Conservation (phyloP, 2,797 vertebrate genomes). For the Acanthurus lineatus region DNA sequence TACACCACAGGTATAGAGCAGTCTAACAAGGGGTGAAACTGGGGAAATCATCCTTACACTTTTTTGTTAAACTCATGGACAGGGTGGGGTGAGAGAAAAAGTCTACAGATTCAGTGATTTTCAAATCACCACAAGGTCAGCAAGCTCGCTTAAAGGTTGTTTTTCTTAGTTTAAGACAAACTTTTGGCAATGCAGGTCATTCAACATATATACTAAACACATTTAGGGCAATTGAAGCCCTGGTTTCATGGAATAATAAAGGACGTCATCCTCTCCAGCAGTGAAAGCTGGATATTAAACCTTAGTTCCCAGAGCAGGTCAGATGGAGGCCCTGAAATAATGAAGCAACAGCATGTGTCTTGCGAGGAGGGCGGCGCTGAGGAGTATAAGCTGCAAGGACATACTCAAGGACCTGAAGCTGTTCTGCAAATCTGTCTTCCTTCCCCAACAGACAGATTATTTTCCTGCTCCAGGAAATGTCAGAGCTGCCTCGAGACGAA, state of each 20-base stretch:
- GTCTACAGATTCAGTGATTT: too few relatives aligned
- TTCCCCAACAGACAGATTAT: constrained; percentile 66
- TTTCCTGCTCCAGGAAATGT: constrained; percentile 71
- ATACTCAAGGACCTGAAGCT: constrained; percentile 49
- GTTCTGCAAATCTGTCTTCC: constrained; percentile 61
- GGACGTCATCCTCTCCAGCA: background rate
- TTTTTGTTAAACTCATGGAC: background rate
- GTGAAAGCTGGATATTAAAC: constrained; percentile 39
- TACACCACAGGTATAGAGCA: background rate
- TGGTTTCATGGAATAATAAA: too few relatives aligned
- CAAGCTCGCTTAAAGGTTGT: background rate
- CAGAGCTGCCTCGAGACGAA: constrained; percentile 56
- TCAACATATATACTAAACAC: too few relatives aligned
- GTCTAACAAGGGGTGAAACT: background rate
- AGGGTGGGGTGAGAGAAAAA: background rate
- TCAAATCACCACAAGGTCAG: background rate
- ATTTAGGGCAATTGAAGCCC: too few relatives aligned
- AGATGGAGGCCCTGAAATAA: constrained; percentile 48
- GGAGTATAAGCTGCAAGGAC: constrained; percentile 58
- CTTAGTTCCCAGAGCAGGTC: constrained; percentile 46
- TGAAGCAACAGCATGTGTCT: constrained; percentile 47
- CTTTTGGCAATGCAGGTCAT: too few relatives aligned
- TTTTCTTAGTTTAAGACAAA: background rate
- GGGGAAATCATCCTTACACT: background rate
- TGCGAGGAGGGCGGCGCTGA: constrained; percentile 28